phyloP scores from a whole-genome alignment of 2,797 vertebrate genomes.

The Hylomyscus alleni region DNA sequence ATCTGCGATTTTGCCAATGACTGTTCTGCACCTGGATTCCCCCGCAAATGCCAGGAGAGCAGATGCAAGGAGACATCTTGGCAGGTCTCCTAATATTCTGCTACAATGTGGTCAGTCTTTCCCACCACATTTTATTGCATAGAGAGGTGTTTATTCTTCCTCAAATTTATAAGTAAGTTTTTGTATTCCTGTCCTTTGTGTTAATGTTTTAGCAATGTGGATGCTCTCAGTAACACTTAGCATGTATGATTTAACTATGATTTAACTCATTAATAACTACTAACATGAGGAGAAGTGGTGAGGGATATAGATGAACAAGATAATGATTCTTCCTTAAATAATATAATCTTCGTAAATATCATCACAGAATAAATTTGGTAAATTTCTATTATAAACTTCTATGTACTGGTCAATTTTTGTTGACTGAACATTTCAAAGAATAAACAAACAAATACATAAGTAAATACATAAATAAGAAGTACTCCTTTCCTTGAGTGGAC shows the following conservation, averaged over 20 bases:
- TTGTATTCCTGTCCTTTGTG: neutral
- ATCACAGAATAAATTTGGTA: neutral
- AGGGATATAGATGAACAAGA: neutral
- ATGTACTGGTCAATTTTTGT: neutral
- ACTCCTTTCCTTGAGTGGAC: neutral
- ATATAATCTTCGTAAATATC: neutral
- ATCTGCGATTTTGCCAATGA: conserved; percentile 36
- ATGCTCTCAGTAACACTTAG: neutral
- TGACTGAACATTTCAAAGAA: neutral
- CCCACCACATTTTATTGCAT: neutral
- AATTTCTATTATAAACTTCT: neutral
- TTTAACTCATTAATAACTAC: conserved; percentile 3
- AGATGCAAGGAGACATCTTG: neutral
- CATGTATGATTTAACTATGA: neutral
- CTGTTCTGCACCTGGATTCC: conserved; percentile 34
- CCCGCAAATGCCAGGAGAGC: neutral
- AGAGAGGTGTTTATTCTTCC: neutral
- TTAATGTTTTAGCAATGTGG: neutral
- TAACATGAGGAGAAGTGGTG: neutral
- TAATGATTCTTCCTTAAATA: neutral
- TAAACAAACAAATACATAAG: neutral
- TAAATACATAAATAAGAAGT: neutral
- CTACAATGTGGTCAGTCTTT: neutral
- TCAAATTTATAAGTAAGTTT: neutral
- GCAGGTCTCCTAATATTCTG: neutral